Evolutionary conservation across 2,113 vertebrate genomes (phyloP).

Genomic region (Siphamia tubifer): DNA sequence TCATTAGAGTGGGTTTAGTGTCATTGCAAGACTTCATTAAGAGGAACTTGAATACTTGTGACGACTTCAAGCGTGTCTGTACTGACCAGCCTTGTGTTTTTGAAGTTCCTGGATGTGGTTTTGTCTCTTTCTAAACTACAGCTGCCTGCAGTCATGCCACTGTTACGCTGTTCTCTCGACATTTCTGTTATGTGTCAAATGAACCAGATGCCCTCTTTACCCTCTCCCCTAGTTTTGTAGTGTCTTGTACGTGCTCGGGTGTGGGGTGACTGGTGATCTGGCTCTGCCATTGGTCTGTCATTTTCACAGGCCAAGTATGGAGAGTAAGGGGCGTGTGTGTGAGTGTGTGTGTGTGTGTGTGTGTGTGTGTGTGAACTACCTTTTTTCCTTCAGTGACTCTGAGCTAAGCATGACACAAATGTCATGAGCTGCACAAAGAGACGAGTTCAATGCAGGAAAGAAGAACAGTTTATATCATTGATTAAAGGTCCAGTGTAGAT

Average conservation of each 20-base stretch:
- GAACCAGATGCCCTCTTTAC: conserved; percentile 34
- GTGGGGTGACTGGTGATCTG: conserved; percentile 80
- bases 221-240: conserved; percentile 16
- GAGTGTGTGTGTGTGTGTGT: background rate
- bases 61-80: background rate
- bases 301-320: conserved; percentile 76
- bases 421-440: conserved; percentile 31
- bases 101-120: conserved; percentile 27
- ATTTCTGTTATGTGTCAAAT: conserved; percentile 56
- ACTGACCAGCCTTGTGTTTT: background rate
- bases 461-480: background rate
- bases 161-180: conserved; percentile 9
- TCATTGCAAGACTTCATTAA: background rate
- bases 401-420: conserved; percentile 71
- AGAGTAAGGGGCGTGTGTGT: conserved; percentile 57
- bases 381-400: conserved; percentile 84
- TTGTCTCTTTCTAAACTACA: background rate
- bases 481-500: no score
- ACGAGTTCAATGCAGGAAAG: background rate
- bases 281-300: conserved; percentile 80
- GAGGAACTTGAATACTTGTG: background rate
- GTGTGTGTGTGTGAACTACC: conserved; percentile 72
- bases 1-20: background rate
- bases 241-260: conserved; percentile 32
- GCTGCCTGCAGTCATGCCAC: background rate